Evolutionary conservation across 2,797 vertebrate genomes (phyloP).

Genomic region (Decapterus maruadsi): DNA sequence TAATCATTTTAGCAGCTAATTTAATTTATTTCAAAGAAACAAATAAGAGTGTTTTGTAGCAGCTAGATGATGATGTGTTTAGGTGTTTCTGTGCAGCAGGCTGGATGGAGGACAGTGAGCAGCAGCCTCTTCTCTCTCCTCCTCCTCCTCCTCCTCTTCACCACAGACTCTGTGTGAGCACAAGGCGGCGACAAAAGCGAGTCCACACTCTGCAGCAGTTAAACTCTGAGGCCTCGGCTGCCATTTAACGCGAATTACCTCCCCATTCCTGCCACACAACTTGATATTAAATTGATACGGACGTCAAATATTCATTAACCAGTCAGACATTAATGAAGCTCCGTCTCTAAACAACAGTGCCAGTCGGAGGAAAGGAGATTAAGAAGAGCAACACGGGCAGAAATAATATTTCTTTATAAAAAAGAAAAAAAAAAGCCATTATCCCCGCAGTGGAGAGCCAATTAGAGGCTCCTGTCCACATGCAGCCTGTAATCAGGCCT

Average conservation of each 20-base stretch:
- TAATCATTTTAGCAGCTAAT: too few species aligned
- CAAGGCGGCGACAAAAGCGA: conserved; percentile 85
- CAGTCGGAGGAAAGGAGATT: not conserved
- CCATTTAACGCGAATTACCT: conserved; percentile 9
- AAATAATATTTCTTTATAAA: not conserved
- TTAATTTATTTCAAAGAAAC: too few species aligned
- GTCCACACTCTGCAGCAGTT: conserved; percentile 1
- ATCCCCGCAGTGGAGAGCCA: conserved; percentile 13
- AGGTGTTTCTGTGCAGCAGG: not conserved
- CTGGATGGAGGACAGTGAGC: not conserved
- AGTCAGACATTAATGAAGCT: not conserved
- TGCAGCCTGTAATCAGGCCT: conserved; percentile 41
- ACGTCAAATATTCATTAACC: conserved; percentile 9
- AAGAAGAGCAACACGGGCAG: not conserved
- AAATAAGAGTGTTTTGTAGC: not conserved
- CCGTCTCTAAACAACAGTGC: not conserved
- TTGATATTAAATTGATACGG: not conserved
- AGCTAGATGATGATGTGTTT: not conserved
- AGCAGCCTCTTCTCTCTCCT: not conserved
- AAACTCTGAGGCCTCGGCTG: conserved; percentile 45
- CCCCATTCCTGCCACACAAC: not conserved
- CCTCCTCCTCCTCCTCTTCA: not conserved
- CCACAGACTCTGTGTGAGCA: conserved; percentile 55
- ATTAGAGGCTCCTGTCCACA: conserved; percentile 32
- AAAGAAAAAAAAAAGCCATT: too few species aligned